Percentiles rank a stretch among this genome's conserved stretches.
phyloP scores from a whole-genome alignment of 2,113 vertebrate genomes.

The Orthochromis malagaraziensis region DNA sequence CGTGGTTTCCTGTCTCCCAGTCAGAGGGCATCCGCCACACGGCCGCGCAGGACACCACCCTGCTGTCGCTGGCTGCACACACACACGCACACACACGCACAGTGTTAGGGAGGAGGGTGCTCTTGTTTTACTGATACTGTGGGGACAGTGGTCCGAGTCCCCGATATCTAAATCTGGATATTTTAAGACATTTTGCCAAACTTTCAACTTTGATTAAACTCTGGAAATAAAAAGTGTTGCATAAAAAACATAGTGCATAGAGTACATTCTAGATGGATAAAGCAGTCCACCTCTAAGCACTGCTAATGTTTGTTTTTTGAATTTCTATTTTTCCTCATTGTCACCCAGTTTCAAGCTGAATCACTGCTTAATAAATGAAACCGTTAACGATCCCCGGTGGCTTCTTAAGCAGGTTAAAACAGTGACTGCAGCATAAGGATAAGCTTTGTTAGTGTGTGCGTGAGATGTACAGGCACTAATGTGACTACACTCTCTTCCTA shows the following conservation, averaged over 20 bases:
- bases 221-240: not conserved
- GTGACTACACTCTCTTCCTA: not conserved
- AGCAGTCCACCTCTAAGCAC: not conserved
- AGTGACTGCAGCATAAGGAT: not conserved
- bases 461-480: not conserved
- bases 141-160: not conserved
- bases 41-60: slow-evolving; percentile 87
- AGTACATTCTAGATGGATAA: not conserved
- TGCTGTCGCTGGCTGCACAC: slow-evolving; percentile 84
- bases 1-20: slow-evolving; percentile 90
- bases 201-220: not conserved
- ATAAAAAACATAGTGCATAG: not conserved
- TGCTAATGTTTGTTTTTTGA: not conserved
- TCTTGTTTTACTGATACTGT: not conserved
- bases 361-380: not conserved
- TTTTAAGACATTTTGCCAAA: not conserved
- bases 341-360: not conserved
- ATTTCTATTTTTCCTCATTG: not conserved
- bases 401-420: not conserved
- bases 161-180: not conserved
- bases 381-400: not conserved
- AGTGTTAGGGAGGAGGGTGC: not conserved
- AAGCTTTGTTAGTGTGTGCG: not conserved
- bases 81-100: not conserved
- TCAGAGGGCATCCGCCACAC: slow-evolving; percentile 97